Base-by-base conservation (phyloP, 2,113 vertebrate genomes). In the Micromys minutus region DNA sequence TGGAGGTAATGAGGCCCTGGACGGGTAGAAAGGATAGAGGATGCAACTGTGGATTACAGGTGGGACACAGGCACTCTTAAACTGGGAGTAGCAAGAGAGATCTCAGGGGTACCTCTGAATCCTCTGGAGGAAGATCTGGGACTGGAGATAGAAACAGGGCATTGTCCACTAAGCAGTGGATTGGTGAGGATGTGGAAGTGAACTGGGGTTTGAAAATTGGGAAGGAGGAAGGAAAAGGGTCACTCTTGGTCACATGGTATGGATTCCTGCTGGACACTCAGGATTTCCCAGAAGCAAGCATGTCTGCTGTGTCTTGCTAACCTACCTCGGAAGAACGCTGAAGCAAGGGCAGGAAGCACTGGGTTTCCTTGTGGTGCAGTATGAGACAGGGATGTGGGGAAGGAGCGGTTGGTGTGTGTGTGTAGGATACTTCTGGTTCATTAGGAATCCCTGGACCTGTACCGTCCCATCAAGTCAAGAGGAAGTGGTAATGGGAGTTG, bases 381-480 rank as follows among this genome's bases (percentile, higher is more conserved):
- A 19, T 17, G 29, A n/a, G 22, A 11, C 17, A 21, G n/a, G 22
- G 42, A 11, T 36, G 29, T 31, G 31, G 15, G 34, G 31, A 11
- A 16, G 13, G 65, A 36, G 31, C 0, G 31, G 31, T 67, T 67
- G 12, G 65, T 12, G 31, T 5, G 65, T 4, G 24, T 42, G 29
- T n/a, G n/a, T n/a, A n/a, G n/a, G 21, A 19, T 24, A 10, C 2
- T 50, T 42, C 42, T 75, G 47, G 89, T 89, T 83, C 52, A 45
- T 92, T 91, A 87, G 74, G 92, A 95, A 87, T 90, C 10, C 34
- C 57, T 55, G 6, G 21, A 55, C 77, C 63, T 81, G 8, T 76
- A 79, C 3, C 57, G 47, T 74, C 45, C 42, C 59, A 84, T 87
- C 63, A 52, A 72, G 77, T 12, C 15, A 86, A 76, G 55, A 96